Evolutionary conservation across 2,797 vertebrate species (phyloP), one percentile per base, ranked within the genome.

Genomic region (Gymnocypris eckloni): DNA sequence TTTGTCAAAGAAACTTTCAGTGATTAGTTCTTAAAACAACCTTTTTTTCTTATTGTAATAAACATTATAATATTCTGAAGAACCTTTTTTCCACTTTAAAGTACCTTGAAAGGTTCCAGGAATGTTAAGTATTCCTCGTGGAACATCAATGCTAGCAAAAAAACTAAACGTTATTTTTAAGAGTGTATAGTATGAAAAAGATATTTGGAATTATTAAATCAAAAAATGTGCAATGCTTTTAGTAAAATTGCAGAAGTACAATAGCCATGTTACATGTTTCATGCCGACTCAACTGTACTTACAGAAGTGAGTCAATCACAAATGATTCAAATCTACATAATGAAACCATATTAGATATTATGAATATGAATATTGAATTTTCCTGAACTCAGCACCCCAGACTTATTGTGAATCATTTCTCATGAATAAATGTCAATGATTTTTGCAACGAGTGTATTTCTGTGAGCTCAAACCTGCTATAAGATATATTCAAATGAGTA

Each of bases 401-500:
- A 25, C 37, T 79, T 61, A 43, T 28, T 28, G 39, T 41, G 0
- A 66, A 66, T 64, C 59, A 79, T 48, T 79, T 22, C 20, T 79
- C 13, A 13, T 13, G 48, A 37, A 76, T 37, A 41, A 4, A 71
- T 71, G 37, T 45, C 22, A 52, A 69, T 50, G 22, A 28, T 41
- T 28, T 25, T 22, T 20, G 39, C 41, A 84, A 22, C 10, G 16
- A 77, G 18, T 4, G 3, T 45, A 64, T 50, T 33, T 69, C 43
- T 20, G 18, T 18, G 37, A 69, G 9, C 43, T 66, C 9, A 41
- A 41, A 11, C 37, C n/a, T 33, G 16, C 70, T 72, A 22, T 9
- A 7, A 83, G 50, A 64, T 22, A 50, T 37, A 33, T 83, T 67
- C 13, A 76, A 39, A 83, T n/a, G 20, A 76, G 59, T 18, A 39